Conservation (phyloP, 2,113 vertebrate genomes). For the Malurus melanocephalus region DNA sequence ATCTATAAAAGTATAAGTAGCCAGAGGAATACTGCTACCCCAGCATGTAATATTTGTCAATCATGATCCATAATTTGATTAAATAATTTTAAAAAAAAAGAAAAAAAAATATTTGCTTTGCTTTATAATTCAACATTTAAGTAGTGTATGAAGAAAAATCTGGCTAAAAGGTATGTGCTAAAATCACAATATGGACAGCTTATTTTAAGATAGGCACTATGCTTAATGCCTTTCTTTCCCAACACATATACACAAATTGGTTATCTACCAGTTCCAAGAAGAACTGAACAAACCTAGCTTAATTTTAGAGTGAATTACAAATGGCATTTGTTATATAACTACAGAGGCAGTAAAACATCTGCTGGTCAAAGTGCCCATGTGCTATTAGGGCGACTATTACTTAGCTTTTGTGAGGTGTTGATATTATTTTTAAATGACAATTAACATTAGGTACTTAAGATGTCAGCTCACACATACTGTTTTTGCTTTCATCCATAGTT, state of each 20-base stretch:
- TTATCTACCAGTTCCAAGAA: background rate
- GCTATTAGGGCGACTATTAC: background rate
- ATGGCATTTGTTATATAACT: background rate
- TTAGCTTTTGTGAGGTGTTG: background rate
- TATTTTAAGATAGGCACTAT: background rate
- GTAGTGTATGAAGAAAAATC: background rate
- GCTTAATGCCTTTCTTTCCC: background rate
- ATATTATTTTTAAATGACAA: background rate
- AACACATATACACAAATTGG: background rate
- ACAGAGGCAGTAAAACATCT: background rate
- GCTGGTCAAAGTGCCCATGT: background rate
- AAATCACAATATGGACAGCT: background rate
- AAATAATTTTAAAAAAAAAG: too few relatives aligned
- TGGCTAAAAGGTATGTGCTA: background rate
- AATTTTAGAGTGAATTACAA: background rate
- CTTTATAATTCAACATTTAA: background rate
- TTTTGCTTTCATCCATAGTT: background rate
- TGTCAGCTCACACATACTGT: background rate
- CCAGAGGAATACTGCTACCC: background rate
- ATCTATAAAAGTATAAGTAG: background rate
- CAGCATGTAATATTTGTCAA: background rate
- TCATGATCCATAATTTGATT: background rate
- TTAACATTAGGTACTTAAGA: background rate
- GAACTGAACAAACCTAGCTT: background rate
- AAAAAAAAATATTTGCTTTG: background rate